Evolutionary conservation across 2,113 vertebrate genomes (phyloP).

Genomic region (Ceyx margarethae): DNA sequence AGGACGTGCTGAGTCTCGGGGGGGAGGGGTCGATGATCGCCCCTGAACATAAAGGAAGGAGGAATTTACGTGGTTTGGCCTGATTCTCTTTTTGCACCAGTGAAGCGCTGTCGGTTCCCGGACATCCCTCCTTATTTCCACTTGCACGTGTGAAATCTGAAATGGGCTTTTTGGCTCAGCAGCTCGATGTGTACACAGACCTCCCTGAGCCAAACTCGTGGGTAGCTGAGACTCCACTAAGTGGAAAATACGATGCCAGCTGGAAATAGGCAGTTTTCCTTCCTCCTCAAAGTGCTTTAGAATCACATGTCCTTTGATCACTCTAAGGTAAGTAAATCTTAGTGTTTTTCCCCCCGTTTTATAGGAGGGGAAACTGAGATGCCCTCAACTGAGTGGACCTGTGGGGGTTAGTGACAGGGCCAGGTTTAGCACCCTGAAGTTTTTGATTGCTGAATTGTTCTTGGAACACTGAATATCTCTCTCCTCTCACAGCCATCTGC

Average conservation of each 20-base stretch:
- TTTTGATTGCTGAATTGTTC: constrained; percentile 19
- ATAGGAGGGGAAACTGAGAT: constrained; percentile 12
- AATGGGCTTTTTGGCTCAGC: constrained; percentile 12
- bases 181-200: not conserved
- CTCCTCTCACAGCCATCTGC: constrained; percentile 40
- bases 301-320: constrained; percentile 40
- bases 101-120: constrained; percentile 39
- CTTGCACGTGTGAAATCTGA: constrained; percentile 9
- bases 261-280: constrained; percentile 52
- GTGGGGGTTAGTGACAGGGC: constrained; percentile 11
- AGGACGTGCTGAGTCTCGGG: not conserved
- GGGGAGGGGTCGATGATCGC: not conserved
- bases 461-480: not conserved
- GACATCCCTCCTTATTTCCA: constrained; percentile 10
- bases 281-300: constrained; percentile 58
- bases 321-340: constrained; percentile 56
- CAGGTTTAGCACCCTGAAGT: constrained; percentile 25
- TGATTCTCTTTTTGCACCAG: constrained; percentile 63
- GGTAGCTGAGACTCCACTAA: constrained; percentile 47
- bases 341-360: constrained; percentile 24
- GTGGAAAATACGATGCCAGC: constrained; percentile 40
- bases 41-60: constrained; percentile 2
- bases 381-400: not conserved
- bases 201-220: not conserved
- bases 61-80: constrained; percentile 42